These are phyloP conservation scores for Megamerina dolium DNA, from an alignment of 2,888 invertebrate genomes.

Conservation along the genomic window DNA sequence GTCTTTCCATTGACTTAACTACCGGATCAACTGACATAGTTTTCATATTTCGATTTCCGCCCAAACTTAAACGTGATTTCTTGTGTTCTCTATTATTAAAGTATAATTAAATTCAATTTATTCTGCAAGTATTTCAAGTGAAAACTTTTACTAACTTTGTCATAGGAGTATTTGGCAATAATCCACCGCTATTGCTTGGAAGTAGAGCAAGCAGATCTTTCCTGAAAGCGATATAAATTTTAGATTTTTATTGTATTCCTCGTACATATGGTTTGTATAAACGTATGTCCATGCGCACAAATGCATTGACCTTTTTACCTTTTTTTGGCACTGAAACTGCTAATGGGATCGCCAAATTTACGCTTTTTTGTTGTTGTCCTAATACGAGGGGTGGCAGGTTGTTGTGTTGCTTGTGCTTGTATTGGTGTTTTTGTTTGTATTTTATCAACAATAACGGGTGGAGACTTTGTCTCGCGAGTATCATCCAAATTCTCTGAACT, in stretches of 20 bases:
- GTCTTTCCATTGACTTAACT: slow-evolving; percentile 47
- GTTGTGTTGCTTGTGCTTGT: slow-evolving; percentile 2
- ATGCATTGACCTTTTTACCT: slow-evolving; percentile 51
- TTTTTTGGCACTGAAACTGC: slow-evolving; percentile 61
- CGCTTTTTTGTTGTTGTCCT: slow-evolving; percentile 62
- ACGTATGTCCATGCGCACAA: too few species aligned
- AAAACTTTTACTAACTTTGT: slow-evolving; percentile 53
- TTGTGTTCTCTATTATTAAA: slow-evolving; percentile 5
- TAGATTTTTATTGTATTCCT: too few species aligned
- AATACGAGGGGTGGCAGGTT: slow-evolving; percentile 54
- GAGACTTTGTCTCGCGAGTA: slow-evolving; percentile 49
- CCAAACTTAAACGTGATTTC: slow-evolving; percentile 10
- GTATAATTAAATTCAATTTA: not conserved
- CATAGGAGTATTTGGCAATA: slow-evolving; percentile 56
- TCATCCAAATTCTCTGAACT: slow-evolving; percentile 51
- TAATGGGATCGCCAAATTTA: slow-evolving; percentile 54
- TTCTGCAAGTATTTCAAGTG: too few species aligned
- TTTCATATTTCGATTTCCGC: slow-evolving; percentile 7
- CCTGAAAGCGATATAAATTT: too few species aligned
- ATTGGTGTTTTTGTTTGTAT: not conserved
- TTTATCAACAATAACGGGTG: too few species aligned
- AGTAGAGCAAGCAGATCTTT: slow-evolving; percentile 57
- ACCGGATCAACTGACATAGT: slow-evolving; percentile 17
- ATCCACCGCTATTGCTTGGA: slow-evolving; percentile 54
- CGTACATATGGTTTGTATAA: too few species aligned